Conservation (phyloP, 2,888 invertebrate genomes). For the Agonopterix heracliana region DNA sequence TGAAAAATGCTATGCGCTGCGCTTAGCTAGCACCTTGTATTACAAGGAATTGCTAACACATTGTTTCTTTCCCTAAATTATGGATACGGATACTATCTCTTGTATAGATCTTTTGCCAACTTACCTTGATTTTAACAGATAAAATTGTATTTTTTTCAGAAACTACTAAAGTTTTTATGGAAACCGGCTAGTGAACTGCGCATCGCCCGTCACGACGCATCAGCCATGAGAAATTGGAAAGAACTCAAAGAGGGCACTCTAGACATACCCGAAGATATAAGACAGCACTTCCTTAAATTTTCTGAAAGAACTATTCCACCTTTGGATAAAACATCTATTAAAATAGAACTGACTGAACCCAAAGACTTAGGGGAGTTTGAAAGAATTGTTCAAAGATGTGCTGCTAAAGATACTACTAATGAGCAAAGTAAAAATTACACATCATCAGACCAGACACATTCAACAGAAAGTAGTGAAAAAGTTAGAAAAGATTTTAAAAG, state of each 20-base stretch:
- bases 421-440: slow-evolving; percentile 4
- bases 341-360: slow-evolving; percentile 43
- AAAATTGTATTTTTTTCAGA: slow-evolving; percentile 48
- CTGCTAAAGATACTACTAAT: slow-evolving; percentile 26
- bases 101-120: no score
- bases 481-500: slow-evolving; percentile 29
- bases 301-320: slow-evolving; percentile 74
- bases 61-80: no score
- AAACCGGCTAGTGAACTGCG: slow-evolving; percentile 71
- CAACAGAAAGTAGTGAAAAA: slow-evolving; percentile 11
- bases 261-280: slow-evolving; percentile 58
- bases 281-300: slow-evolving; percentile 80
- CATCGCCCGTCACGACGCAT: slow-evolving; percentile 79
- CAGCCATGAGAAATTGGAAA: slow-evolving; percentile 83
- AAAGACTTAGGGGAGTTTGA: slow-evolving; percentile 62
- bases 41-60: no score
- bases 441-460: not conserved
- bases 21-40: no score
- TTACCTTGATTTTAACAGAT: no score
- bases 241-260: slow-evolving; percentile 76
- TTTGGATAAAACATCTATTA: slow-evolving; percentile 45
- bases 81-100: no score
- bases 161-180: slow-evolving; percentile 82
- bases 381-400: slow-evolving; percentile 63
- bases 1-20: no score